Percentiles rank a stretch among this genome's conserved stretches.
phyloP scores from a whole-genome alignment of 2,888 invertebrate species.

The Apamea monoglypha region DNA sequence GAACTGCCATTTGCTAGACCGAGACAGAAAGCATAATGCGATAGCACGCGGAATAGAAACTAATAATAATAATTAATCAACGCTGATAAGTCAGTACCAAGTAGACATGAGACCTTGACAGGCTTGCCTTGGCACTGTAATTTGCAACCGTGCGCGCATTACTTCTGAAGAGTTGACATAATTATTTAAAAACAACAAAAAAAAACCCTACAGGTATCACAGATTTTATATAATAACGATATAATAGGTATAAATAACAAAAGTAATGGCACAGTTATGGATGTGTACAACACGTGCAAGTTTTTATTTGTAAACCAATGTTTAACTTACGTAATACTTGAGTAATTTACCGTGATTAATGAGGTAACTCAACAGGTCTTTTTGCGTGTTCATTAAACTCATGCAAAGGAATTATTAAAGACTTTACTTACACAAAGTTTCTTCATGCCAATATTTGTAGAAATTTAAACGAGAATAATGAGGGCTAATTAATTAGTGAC shows the following conservation, averaged over 20 bases:
- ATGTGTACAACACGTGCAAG: neutral
- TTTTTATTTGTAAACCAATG: slow-evolving; percentile 22
- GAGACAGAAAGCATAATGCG: too few relatives aligned
- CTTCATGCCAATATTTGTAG: neutral
- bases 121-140: slow-evolving; percentile 63
- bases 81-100: slow-evolving; percentile 29
- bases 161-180: neutral
- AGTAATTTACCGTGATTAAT: slow-evolving; percentile 8
- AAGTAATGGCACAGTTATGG: slow-evolving; percentile 3
- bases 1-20: too few relatives aligned
- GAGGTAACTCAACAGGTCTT: slow-evolving; percentile 19
- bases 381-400: slow-evolving; percentile 7
- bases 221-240: neutral
- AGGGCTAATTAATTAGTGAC: slow-evolving; percentile 8
- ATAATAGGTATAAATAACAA: slow-evolving; percentile 5
- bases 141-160: slow-evolving; percentile 53
- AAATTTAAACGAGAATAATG: slow-evolving; percentile 3
- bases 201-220: neutral
- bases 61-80: slow-evolving; percentile 1
- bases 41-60: too few relatives aligned
- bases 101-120: slow-evolving; percentile 60
- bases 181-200: neutral
- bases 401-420: neutral
- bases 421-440: neutral
- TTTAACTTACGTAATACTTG: slow-evolving; percentile 10